Evolutionary conservation across 2,888 invertebrate species (phyloP).

Genomic region (Caenorhabditis angaria): DNA sequence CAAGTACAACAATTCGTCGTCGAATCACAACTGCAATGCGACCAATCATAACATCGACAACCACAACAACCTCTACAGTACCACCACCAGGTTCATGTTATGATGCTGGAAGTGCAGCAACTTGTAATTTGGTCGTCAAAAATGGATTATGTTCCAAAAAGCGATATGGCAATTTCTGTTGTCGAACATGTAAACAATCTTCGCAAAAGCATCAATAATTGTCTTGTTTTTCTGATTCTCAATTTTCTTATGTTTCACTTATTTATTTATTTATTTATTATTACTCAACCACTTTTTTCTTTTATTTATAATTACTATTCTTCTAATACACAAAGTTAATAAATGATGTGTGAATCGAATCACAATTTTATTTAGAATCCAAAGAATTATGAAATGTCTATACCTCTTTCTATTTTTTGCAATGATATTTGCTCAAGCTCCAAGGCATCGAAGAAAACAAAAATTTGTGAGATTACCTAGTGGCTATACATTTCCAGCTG

Average conservation of each 20-base stretch:
- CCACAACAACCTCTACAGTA: constrained; percentile 9
- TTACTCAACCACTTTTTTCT: background rate
- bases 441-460: constrained; percentile 20
- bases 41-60: constrained; percentile 1
- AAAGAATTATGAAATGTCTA: background rate
- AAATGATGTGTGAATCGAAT: background rate
- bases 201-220: background rate
- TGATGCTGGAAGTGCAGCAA: constrained; percentile 45
- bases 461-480: constrained; percentile 37
- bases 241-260: background rate
- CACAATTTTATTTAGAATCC: background rate
- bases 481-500: constrained; percentile 36
- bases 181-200: constrained; percentile 55
- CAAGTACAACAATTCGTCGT: constrained; percentile 10
- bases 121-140: constrained; percentile 57
- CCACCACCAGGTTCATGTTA: constrained; percentile 17
- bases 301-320: background rate
- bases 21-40: constrained; percentile 5
- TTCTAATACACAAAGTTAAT: background rate
- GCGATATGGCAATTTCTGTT: constrained; percentile 67
- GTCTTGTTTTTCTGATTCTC: constrained; percentile 3
- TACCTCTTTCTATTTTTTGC: background rate
- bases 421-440: constrained; percentile 13
- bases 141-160: constrained; percentile 62
- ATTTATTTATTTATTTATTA: background rate